Conservation (phyloP, 2,113 vertebrate genomes). For the Callospermophilus lateralis region DNA sequence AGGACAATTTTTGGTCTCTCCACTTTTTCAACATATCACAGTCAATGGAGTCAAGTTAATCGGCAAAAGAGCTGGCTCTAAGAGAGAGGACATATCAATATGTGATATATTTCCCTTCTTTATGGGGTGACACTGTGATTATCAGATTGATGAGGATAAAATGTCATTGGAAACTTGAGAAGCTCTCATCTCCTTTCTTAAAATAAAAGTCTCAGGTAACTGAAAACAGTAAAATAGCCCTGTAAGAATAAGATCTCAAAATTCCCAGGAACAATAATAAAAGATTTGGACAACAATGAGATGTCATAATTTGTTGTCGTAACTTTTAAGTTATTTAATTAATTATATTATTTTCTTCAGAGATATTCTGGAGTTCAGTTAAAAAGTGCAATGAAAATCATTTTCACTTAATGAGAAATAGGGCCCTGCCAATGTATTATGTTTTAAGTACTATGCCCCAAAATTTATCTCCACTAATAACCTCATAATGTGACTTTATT, state of each 20-base stretch:
- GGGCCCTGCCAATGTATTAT: not conserved
- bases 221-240: not conserved
- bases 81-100: not conserved
- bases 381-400: not conserved
- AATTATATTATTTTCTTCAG: not conserved
- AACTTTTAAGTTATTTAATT: not conserved
- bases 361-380: not conserved
- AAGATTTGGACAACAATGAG: not conserved
- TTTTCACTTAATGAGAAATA: not conserved
- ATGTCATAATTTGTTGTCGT: not conserved
- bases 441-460: not conserved
- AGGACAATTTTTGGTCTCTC: not conserved
- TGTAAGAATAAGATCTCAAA: not conserved
- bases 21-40: not conserved
- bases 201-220: not conserved
- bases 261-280: not conserved
- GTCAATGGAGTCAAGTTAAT: not conserved
- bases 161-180: too few relatives aligned
- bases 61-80: not conserved
- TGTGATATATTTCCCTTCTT: not conserved
- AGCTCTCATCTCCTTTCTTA: not conserved
- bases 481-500: not conserved
- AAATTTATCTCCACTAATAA: not conserved
- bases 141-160: not conserved
- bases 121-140: too few relatives aligned